Base-by-base conservation (phyloP, 2,797 vertebrate species). In the Chelonia mydas region DNA sequence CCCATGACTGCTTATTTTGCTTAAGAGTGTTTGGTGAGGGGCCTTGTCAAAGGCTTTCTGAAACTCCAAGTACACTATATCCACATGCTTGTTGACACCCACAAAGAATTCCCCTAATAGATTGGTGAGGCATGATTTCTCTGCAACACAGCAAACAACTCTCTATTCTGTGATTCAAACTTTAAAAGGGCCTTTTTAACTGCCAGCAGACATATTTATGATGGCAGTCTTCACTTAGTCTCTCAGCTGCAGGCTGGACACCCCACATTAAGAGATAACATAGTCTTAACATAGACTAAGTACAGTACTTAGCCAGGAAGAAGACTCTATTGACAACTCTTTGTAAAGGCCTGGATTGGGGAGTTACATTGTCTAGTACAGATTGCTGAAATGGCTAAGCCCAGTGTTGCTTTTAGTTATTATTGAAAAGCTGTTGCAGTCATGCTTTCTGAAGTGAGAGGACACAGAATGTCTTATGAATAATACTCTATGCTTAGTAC, bases 401-500 rank as follows among this genome's bases (percentile, higher is more conserved):
- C 37, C 84, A 72, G 80, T 61, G 27, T 15, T 49, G 1, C 31
- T 8, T 25, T 92, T 94, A 93, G 31, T 54, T 74, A 88, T 68
- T 50, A 47, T 74, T 92, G 59, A 76, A 92, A 93, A 82, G 23
- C 6, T 80, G 31, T 49, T 89, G 50, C 57, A 88, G 61, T 89
- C 72, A 85, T 31, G 28, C 72, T 83, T 84, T 94, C 94, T 88
- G 74, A 86, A 28, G n/a, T 16, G 94, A 83, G 25, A 5, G 84
- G n/a, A 74, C 19, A 83, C 94, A 95, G 87, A 90, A 72, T 41
- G 53, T 31, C 77, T 77, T 90, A 80, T 45, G 50, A 95, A 93
- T 11, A 94, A 84, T 3, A 91, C 15, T 16, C 91, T 93, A 89
- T 90, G 31, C 13, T 84, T 92, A 89, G 78, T 90, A 85, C 93